Conservation (phyloP, 2,113 vertebrate genomes). For the Periophthalmus modestus region DNA sequence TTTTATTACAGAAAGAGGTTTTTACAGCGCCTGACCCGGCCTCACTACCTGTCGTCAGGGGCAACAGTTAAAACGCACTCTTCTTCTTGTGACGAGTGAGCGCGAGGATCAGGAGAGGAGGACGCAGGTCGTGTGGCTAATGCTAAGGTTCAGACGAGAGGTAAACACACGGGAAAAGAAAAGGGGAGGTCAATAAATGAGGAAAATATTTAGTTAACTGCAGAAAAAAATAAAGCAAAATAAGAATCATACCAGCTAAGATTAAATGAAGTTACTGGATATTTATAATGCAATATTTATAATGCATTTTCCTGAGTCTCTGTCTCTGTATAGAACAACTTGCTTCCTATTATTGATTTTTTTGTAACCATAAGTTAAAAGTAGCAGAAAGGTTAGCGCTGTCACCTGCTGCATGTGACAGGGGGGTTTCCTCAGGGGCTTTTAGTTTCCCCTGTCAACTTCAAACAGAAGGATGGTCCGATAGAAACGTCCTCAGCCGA, state of each 20-base stretch:
- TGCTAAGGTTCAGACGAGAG: conserved; percentile 2
- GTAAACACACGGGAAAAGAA: neutral
- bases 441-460: too few relatives aligned
- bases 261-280: neutral
- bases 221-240: neutral
- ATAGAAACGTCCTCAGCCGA: too few relatives aligned
- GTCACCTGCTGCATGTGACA: neutral
- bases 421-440: too few relatives aligned
- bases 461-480: too few relatives aligned
- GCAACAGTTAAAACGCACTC: conserved; percentile 19
- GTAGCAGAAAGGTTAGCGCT: neutral
- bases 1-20: conserved; percentile 31
- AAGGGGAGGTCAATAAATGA: neutral
- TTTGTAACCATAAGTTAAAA: neutral
- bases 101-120: neutral
- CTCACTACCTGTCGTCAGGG: conserved; percentile 19
- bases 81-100: neutral
- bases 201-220: neutral
- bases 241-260: neutral
- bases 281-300: too few relatives aligned
- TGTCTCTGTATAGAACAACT: too few relatives aligned
- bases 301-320: too few relatives aligned
- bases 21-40: conserved; percentile 21
- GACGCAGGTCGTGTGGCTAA: conserved; percentile 22
- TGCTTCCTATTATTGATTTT: too few relatives aligned